Conservation (phyloP, 2,888 invertebrate genomes). For the Archaeoteleia sp. region DNA sequence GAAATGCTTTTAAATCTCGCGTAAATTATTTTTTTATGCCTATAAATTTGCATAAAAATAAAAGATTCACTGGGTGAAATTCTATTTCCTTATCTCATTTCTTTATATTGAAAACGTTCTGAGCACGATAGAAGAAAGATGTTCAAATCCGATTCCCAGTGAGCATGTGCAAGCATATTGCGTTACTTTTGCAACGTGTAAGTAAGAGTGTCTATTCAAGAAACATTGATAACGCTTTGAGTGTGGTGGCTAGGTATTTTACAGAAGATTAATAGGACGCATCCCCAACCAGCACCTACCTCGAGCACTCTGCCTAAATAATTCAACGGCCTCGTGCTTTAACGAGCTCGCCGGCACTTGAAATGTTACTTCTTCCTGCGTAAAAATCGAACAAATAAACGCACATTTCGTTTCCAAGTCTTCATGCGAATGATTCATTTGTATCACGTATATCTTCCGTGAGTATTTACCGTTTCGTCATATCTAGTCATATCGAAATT, state of each 20-base stretch:
- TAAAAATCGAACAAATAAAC: constrained; percentile 38
- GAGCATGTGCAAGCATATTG: constrained; percentile 11
- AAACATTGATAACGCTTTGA: constrained; percentile 46
- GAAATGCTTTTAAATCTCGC: no score
- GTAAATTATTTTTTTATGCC: no score
- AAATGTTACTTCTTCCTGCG: constrained; percentile 37
- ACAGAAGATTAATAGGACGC: constrained; percentile 51
- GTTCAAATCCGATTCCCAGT: constrained; percentile 4
- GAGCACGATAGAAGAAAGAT: no score
- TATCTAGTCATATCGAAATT: no score
- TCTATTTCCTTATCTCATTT: no score
- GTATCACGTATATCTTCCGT: no score
- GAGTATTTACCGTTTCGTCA: no score
- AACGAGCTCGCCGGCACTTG: constrained; percentile 43
- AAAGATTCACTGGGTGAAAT: no score
- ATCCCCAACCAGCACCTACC: constrained; percentile 50
- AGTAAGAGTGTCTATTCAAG: constrained; percentile 38
- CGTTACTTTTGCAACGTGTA: constrained; percentile 26
- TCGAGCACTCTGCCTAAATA: constrained; percentile 52
- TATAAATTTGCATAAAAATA: no score
- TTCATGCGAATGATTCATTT: constrained; percentile 24
- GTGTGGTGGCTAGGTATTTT: constrained; percentile 39
- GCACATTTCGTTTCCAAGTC: constrained; percentile 11
- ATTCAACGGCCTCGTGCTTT: constrained; percentile 46
- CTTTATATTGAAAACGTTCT: no score